Base-by-base conservation (phyloP, 2,113 vertebrate species). In the Oriolus oriolus region DNA sequence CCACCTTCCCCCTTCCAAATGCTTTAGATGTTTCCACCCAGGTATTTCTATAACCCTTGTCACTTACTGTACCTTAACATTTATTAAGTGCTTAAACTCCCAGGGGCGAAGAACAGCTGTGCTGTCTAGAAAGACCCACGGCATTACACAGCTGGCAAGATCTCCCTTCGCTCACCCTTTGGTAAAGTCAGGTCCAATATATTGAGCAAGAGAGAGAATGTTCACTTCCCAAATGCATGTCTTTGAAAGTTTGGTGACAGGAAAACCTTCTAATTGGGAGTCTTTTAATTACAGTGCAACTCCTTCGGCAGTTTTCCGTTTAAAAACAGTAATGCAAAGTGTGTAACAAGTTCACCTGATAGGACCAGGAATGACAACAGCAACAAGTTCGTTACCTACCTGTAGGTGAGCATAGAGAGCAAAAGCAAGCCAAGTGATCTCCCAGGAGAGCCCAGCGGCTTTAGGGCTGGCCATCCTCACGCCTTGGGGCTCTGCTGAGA, bases 321-420 rank as follows among this genome's bases (percentile, higher is more conserved):
- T 44, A 44, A 80, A 77, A 59, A 11, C 12, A 88, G 22, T 11
- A 66, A 81, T 49, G 47, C n/a, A 33, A 66, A 73, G n/a, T 2
- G 15, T 60, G 79, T 31, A 52, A 41, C 41, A 86, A 79, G 17
- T 35, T 65, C 49, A 84, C 47, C 83, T 50, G 30, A 52, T 11
- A 47, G 31, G 39, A 63, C 16, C 20, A 68, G 35, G 16, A 52
- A 59, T 4, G 37, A 73, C 64, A 49, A 37, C 5, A 78, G 28
- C 39, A 71, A 59, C 16, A 35, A 80, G 44, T 23, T 20, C 28
- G 42, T 82, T 17, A 79, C 96, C 60, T 98, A 98, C 98, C 98
- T 98, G 97, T 11, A 96, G 79, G 16, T 87, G 76, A 41, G 96
- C 93, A 49, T 5, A 95, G 84, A 98, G 35, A 45, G 95, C 87